Conservation (phyloP, 1,140 invertebrate species). For the Halictus rubicundus region DNA sequence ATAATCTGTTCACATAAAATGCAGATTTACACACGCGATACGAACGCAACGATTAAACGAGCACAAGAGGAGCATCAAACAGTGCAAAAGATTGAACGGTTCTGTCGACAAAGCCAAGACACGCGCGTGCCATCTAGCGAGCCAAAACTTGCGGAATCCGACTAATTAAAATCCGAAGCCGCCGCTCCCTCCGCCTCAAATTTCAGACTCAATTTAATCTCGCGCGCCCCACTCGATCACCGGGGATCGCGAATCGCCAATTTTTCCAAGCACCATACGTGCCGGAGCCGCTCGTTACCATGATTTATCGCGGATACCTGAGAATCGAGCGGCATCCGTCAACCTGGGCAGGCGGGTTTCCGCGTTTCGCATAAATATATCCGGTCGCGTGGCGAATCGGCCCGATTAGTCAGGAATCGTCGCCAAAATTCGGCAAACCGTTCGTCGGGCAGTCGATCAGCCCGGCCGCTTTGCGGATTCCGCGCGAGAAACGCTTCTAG, state of each 20-base stretch:
- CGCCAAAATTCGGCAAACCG: slow-evolving; percentile 23
- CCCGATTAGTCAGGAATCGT: slow-evolving; percentile 24
- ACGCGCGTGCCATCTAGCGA: too few relatives aligned
- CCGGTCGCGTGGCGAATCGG: not conserved
- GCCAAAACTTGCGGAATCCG: too few relatives aligned
- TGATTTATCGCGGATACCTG: slow-evolving; percentile 17
- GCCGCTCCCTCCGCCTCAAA: not conserved
- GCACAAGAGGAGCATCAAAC: too few relatives aligned
- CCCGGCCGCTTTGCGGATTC: slow-evolving; percentile 17
- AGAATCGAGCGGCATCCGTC: slow-evolving; percentile 9
- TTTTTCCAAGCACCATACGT: slow-evolving; percentile 12
- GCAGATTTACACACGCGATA: too few relatives aligned
- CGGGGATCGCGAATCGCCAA: not conserved
- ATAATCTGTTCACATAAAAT: too few relatives aligned
- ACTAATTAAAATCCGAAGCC: not conserved
- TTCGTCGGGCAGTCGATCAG: not conserved
- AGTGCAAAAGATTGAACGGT: too few relatives aligned
- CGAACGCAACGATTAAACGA: too few relatives aligned
- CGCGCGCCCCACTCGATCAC: not conserved
- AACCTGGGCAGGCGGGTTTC: not conserved
- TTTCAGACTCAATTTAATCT: slow-evolving; percentile 5
- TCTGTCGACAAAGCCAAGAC: too few relatives aligned
- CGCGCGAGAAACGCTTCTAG: slow-evolving; percentile 3
- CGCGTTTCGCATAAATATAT: slow-evolving; percentile 18
- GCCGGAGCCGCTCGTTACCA: slow-evolving; percentile 1